Conservation (phyloP, 2,797 vertebrate genomes). For the Atherinosoma microstoma region DNA sequence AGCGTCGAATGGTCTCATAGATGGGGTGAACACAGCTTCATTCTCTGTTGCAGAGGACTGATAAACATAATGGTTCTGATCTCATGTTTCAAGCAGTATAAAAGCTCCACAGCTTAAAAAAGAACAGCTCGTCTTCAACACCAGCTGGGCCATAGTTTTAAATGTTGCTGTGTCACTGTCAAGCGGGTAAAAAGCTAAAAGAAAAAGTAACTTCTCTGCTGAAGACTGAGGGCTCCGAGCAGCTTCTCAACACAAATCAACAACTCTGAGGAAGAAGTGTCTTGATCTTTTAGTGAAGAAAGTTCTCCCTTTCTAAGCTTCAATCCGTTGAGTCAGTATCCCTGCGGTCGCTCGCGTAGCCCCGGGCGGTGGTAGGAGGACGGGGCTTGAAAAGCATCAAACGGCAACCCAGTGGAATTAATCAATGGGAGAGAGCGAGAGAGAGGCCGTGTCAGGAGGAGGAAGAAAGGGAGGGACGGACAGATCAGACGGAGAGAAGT, state of each 20-base stretch:
- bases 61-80: not conserved
- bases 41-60: not conserved
- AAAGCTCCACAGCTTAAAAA: not conserved
- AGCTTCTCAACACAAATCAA: constrained; percentile 31
- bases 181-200: constrained; percentile 23
- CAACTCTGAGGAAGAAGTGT: constrained; percentile 51
- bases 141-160: constrained; percentile 14
- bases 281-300: constrained; percentile 68
- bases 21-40: not conserved
- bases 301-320: constrained; percentile 51
- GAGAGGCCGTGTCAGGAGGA: constrained; percentile 30
- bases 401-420: constrained; percentile 68
- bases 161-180: constrained; percentile 18
- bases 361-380: constrained; percentile 63
- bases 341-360: constrained; percentile 55
- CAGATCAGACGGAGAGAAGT: constrained; percentile 50
- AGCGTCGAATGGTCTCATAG: not conserved
- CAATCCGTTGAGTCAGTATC: constrained; percentile 54
- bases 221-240: constrained; percentile 27
- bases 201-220: constrained; percentile 26
- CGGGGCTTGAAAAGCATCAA: constrained; percentile 62
- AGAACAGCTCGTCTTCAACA: not conserved
- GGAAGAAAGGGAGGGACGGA: constrained; percentile 48
- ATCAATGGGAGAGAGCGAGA: constrained; percentile 55
- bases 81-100: constrained; percentile 11